phyloP scores from a whole-genome alignment of 2,888 invertebrate genomes.

The Rapana venosa region DNA sequence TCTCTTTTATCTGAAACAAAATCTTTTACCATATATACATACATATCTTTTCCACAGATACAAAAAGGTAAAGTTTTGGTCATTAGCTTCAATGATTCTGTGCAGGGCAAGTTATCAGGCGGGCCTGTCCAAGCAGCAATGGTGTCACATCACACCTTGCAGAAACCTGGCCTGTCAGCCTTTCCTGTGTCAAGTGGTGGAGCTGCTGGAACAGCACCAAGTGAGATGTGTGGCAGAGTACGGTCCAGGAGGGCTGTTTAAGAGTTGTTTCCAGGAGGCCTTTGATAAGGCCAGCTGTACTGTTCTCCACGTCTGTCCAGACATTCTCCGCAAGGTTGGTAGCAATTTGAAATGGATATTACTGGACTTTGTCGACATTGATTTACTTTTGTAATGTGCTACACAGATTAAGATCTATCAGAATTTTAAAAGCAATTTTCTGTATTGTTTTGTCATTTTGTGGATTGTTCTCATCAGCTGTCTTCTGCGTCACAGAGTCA shows the following conservation, averaged over 20 bases:
- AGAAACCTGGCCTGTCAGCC: background rate
- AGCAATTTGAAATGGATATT: background rate
- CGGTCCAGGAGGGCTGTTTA: background rate
- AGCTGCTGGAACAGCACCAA: background rate
- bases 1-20: background rate
- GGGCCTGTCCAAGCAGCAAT: background rate
- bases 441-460: no score
- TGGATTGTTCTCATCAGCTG: no score
- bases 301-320: background rate
- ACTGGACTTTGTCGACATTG: background rate
- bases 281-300: background rate
- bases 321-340: background rate
- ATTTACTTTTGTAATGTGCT: no score
- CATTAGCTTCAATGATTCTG: background rate
- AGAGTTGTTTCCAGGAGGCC: background rate
- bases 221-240: background rate
- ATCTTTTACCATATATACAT: background rate
- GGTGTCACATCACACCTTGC: background rate
- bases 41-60: background rate
- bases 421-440: no score
- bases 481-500: no score
- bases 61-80: background rate
- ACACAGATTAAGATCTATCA: no score
- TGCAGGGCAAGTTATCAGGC: conserved; percentile 10
- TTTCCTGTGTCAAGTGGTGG: background rate